These are phyloP conservation scores for Platysteira castanea DNA, from an alignment of 2,113 vertebrate species.

Conservation along the genomic window DNA sequence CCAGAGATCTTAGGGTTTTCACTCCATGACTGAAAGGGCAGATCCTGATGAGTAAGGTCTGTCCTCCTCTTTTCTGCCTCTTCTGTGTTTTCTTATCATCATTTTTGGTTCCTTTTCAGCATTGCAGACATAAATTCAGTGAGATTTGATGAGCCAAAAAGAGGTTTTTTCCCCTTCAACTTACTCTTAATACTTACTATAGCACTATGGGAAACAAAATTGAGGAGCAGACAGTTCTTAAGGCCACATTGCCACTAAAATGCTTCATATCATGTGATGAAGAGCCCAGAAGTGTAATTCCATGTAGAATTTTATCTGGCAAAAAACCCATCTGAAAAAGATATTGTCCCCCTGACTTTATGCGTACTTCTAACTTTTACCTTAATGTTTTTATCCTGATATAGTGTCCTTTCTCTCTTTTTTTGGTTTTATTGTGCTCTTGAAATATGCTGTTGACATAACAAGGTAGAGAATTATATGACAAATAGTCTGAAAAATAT, in stretches of 20 bases:
- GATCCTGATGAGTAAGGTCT: neutral
- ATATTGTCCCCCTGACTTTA: neutral
- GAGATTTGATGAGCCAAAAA: neutral
- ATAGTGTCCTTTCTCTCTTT: fast-evolving
- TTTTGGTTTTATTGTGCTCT: neutral
- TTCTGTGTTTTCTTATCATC: neutral
- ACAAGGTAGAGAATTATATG: neutral
- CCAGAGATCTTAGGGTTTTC: neutral
- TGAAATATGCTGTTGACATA: neutral
- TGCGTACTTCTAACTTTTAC: neutral
- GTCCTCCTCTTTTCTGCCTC: neutral
- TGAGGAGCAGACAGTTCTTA: neutral
- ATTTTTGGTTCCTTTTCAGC: neutral
- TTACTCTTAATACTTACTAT: neutral
- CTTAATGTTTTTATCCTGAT: neutral
- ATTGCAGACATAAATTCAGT: neutral
- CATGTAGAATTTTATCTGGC: neutral
- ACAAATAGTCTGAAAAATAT: neutral
- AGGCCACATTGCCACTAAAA: neutral
- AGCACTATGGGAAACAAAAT: neutral
- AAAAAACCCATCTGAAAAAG: neutral
- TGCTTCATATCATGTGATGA: fast-evolving
- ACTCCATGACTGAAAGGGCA: neutral
- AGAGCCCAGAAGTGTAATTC: neutral
- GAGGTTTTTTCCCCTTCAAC: neutral